Evolutionary conservation across 2,888 invertebrate genomes (phyloP).

Genomic region (Toxonevra muliebris): DNA sequence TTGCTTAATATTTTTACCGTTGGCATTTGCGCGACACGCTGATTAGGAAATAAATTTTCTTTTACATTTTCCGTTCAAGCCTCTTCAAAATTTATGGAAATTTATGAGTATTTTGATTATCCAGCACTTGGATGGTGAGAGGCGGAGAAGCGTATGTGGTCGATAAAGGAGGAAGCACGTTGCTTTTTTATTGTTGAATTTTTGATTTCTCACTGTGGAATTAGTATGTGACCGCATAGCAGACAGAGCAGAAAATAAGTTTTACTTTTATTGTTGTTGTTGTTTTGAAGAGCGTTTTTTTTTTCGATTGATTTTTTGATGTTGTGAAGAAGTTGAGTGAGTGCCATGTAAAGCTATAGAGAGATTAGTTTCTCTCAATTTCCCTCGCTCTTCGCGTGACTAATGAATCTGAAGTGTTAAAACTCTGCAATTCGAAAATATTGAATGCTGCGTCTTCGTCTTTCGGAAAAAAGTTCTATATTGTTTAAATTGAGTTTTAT

Average conservation of each 20-base stretch:
- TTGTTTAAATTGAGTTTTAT: too few species aligned
- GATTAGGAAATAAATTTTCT: conserved; percentile 26
- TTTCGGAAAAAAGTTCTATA: too few species aligned
- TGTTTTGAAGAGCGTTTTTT: not conserved
- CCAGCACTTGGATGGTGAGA: not conserved
- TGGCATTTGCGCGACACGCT: conserved; percentile 21
- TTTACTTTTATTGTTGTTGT: not conserved
- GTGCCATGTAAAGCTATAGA: too few species aligned
- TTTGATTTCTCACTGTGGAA: not conserved
- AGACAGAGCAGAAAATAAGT: not conserved
- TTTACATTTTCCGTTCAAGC: not conserved
- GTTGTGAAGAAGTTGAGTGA: too few species aligned
- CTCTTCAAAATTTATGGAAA: conserved; percentile 12
- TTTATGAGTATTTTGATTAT: conserved; percentile 29
- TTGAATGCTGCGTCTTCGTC: too few species aligned
- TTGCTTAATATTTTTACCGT: conserved; percentile 16
- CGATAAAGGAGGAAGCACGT: not conserved
- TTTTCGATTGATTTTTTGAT: too few species aligned
- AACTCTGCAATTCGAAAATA: too few species aligned
- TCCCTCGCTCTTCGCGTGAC: too few species aligned
- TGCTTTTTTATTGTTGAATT: not conserved
- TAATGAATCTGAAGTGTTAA: too few species aligned
- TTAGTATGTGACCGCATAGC: too few species aligned
- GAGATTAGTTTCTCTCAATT: too few species aligned
- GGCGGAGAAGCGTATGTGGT: not conserved